These are phyloP conservation scores for Dasyurus viverrinus DNA, from an alignment of 2,113 vertebrate genomes.

Conservation along the genomic window DNA sequence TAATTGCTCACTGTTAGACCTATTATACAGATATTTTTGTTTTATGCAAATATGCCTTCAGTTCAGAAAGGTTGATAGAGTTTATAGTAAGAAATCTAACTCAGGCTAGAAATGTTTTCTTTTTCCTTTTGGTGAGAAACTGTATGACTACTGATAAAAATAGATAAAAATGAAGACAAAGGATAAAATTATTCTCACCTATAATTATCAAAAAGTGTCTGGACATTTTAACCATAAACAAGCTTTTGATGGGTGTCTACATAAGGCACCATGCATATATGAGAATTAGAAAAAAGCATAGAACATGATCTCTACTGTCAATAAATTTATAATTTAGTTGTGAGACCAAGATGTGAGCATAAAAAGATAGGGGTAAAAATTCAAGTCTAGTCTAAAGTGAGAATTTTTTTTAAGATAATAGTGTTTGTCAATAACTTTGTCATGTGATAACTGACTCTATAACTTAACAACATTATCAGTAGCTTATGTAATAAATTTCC, in stretches of 20 bases:
- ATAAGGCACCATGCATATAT: not conserved
- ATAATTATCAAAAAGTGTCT: not conserved
- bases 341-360: not conserved
- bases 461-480: not conserved
- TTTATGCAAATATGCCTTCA: not conserved
- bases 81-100: not conserved
- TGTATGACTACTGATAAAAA: not conserved
- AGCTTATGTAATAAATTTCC: not conserved
- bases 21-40: not conserved
- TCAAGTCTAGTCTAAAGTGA: not conserved
- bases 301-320: not conserved
- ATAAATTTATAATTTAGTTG: not conserved
- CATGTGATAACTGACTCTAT: not conserved
- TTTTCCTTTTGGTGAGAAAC: not conserved
- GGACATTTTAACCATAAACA: not conserved
- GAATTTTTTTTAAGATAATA: not conserved
- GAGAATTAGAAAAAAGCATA: not conserved
- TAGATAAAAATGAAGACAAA: not conserved
- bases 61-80: not conserved
- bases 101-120: not conserved
- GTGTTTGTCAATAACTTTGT: not conserved
- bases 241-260: not conserved
- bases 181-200: not conserved
- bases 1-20: not conserved
- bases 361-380: not conserved